phyloP scores from a whole-genome alignment of 2,797 vertebrate species.

The Propithecus deckenii region DNA sequence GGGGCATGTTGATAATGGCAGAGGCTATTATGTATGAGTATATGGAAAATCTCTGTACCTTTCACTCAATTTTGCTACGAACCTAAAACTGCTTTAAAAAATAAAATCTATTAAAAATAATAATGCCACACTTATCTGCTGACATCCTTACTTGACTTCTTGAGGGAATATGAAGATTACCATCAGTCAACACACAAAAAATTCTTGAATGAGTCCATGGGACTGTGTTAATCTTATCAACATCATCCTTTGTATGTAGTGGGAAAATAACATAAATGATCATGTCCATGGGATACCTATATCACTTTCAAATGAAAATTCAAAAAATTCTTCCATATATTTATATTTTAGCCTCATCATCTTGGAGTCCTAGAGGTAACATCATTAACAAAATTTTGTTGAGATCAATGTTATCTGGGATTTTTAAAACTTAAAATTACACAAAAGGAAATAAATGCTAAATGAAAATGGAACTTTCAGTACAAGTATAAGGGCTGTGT shows the following conservation, averaged over 20 bases:
- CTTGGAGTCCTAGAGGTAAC: background rate
- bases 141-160: background rate
- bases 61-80: background rate
- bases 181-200: background rate
- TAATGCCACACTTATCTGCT: background rate
- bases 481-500: background rate
- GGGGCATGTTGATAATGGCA: background rate
- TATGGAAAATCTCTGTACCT: background rate
- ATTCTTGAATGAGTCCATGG: background rate
- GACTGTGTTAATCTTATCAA: background rate
- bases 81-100: background rate
- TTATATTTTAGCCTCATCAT: conserved; percentile 20
- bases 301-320: conserved; percentile 9
- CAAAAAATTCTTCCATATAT: background rate
- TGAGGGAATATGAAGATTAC: background rate
- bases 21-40: background rate
- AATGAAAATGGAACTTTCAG: conserved; percentile 47
- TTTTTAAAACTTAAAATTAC: conserved; percentile 45
- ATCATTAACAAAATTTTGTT: conserved; percentile 21
- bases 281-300: background rate
- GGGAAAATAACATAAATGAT: background rate
- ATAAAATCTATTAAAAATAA: background rate
- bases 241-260: background rate
- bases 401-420: background rate
- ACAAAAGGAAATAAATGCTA: background rate